These are phyloP conservation scores for Amniataba percoides DNA, from an alignment of 2,797 vertebrate genomes.

Conservation along the genomic window DNA sequence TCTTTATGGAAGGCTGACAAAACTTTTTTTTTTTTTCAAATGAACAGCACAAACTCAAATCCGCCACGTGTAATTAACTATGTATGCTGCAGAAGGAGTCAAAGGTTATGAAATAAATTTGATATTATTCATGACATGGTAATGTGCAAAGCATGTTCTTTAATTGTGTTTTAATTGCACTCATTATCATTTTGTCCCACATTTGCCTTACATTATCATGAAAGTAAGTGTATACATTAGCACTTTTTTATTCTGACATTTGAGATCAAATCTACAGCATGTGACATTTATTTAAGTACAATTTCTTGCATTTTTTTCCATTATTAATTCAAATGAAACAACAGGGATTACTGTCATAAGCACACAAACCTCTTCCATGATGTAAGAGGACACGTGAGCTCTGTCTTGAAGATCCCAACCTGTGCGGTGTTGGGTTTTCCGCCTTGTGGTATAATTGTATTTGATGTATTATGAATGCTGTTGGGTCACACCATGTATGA, in stretches of 20 bases:
- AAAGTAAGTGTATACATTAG: background rate
- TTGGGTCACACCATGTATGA: slow-evolving; percentile 7
- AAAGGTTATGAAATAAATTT: background rate
- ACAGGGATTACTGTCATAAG: background rate
- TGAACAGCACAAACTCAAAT: background rate
- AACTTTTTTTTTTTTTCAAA: background rate
- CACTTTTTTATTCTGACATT: background rate
- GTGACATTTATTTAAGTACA: background rate
- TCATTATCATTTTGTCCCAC: background rate
- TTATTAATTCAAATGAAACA: background rate
- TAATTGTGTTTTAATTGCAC: background rate
- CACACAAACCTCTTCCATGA: background rate
- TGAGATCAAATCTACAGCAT: background rate
- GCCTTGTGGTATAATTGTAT: slow-evolving; percentile 10
- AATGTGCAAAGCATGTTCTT: background rate
- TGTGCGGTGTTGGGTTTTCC: slow-evolving; percentile 2
- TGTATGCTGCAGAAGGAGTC: background rate
- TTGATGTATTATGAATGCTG: slow-evolving; percentile 43
- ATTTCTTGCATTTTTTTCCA: background rate
- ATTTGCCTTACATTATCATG: background rate
- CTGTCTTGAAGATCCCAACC: background rate
- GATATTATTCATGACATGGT: background rate
- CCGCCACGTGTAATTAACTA: background rate
- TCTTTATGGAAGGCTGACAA: background rate
- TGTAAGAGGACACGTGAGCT: background rate